Evolutionary conservation across 2,797 vertebrate species (phyloP), one percentile per base, ranked within the genome.

Genomic region (Poliocrania exsul): DNA sequence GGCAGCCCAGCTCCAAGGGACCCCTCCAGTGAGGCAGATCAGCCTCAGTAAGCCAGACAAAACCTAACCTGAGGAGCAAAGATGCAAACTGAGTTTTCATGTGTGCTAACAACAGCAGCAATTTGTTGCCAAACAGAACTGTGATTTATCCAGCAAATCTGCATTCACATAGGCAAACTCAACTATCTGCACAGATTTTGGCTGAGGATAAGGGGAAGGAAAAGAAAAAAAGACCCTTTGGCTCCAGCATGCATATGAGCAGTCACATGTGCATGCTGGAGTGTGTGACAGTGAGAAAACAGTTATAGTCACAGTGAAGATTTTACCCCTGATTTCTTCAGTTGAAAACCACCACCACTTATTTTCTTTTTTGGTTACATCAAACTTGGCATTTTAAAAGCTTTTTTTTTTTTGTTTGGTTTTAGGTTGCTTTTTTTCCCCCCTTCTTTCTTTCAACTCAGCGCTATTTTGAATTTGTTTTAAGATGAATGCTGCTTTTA

Each of bases 321-420:
- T 95, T 97, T 97, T 92, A 96, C 92, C 84, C 91, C 86, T 24
- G 51, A 96, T 95, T 97, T 96, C 93, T 92, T 97, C 93, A 95
- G 94, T 0, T 97, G 96, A 97, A 98, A 97, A 97, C 92, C 94
- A 97, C 92, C 93, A 97, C 91, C 91, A 74, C 92, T 97, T 97
- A 92, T 61, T 97, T 96, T 97, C 96, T 96, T 93, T 96, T 94
- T 87, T 83, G 93, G 93, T 97, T 97, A 97, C 96, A 97, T 98
- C 97, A 98, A 97, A 97, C 96, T 94, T 97, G 97, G 97, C 98
- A 97, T 97, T 97, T 98, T 97, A 98, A 98, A 98, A 98, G 97
- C 97, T 87, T 96, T 5, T 67, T 91, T 73, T 53, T 78, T 20
- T 38, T 50, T 33, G 5, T 38, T 71, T 51, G 38, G 29, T 20